Conservation (phyloP, 2,888 invertebrate species). For the Cephus nigrinus region DNA sequence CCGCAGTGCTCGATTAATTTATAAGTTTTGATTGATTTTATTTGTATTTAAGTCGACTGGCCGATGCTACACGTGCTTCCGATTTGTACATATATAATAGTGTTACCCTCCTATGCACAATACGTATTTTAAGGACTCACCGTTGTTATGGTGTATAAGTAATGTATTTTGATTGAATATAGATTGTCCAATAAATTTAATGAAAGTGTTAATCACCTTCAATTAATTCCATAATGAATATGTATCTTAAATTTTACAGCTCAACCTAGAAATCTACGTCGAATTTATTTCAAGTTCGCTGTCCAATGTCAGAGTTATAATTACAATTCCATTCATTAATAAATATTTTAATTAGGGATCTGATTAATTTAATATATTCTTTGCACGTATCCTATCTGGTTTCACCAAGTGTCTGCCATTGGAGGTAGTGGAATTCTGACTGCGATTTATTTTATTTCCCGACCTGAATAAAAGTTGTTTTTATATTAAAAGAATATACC, state of each 20-base stretch:
- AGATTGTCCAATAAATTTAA: background rate
- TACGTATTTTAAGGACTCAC: slow-evolving; percentile 6
- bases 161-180: slow-evolving; percentile 5
- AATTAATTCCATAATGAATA: background rate
- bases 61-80: slow-evolving; percentile 1
- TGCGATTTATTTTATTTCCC: background rate
- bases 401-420: background rate
- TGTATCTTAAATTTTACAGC: background rate
- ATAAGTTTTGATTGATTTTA: background rate
- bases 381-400: background rate
- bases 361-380: background rate
- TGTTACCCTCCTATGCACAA: background rate
- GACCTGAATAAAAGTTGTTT: background rate
- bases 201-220: background rate
- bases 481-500: too few species aligned
- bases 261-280: too few species aligned
- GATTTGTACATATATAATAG: slow-evolving; percentile 1
- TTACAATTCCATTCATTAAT: background rate
- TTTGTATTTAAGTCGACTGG: slow-evolving; percentile 1
- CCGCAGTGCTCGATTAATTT: background rate
- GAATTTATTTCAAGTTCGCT: background rate
- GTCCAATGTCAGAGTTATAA: background rate
- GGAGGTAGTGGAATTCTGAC: background rate
- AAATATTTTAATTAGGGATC: background rate
- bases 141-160: slow-evolving; percentile 1